Percentiles rank a stretch among this genome's conserved stretches.
Conservation (phyloP, 2,888 invertebrate species). For the Drosophila algonquin region DNA sequence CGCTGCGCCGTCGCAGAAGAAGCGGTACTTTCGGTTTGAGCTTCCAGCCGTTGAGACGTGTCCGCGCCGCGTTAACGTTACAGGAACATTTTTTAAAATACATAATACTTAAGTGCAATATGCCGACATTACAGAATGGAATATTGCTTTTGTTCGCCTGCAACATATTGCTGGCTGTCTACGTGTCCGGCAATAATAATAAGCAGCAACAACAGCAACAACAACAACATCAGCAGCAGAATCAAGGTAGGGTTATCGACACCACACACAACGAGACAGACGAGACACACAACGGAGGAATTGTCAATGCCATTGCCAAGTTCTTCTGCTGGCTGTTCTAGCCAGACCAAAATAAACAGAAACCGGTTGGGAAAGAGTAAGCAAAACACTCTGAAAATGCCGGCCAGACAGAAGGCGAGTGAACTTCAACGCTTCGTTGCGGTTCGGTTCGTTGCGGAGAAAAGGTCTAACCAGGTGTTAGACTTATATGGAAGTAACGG, state of each 20-base stretch:
- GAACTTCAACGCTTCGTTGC: conserved; percentile 18
- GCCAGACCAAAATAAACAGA: conserved; percentile 54
- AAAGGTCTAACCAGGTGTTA: conserved; percentile 6
- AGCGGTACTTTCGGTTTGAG: conserved; percentile 74
- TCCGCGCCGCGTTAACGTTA: conserved; percentile 14
- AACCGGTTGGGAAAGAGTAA: conserved; percentile 59
- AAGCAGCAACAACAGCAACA: conserved; percentile 31
- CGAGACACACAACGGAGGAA: conserved; percentile 61
- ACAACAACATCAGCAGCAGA: conserved; percentile 58
- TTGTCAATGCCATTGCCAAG: conserved; percentile 42
- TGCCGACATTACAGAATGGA: conserved; percentile 49
- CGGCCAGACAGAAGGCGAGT: conserved; percentile 15
- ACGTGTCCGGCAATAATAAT: conserved; percentile 55
- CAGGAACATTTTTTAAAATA: conserved; percentile 21
- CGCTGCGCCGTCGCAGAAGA: conserved; percentile 59
- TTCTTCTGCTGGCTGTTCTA: conserved; percentile 47
- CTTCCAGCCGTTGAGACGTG: conserved; percentile 56
- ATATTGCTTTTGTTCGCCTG: conserved; percentile 61
- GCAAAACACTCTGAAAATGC: conserved; percentile 25
- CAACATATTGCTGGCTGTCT: conserved; percentile 55
- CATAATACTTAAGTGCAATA: conserved; percentile 52
- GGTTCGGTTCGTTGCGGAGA: conserved; percentile 12
- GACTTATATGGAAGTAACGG: conserved; percentile 13
- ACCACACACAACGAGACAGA: neutral
- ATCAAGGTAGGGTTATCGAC: conserved; percentile 69